phyloP scores from a whole-genome alignment of 2,113 vertebrate genomes.

The Struthio camelus region DNA sequence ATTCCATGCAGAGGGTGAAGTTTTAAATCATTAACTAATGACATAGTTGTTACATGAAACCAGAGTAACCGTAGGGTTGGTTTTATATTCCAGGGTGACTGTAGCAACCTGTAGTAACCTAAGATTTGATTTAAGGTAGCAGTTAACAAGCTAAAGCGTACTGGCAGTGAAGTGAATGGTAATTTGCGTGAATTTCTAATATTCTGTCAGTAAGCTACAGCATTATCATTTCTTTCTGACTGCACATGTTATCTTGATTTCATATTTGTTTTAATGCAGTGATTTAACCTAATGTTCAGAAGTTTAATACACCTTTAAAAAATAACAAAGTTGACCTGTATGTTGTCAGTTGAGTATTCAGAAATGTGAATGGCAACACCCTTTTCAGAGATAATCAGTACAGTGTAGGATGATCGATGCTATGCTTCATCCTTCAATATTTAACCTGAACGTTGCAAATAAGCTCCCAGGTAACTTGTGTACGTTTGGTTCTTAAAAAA shows the following conservation, averaged over 20 bases:
- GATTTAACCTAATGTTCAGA: not conserved
- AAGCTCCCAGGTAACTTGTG: not conserved
- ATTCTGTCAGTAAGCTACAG: not conserved
- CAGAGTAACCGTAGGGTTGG: conserved; percentile 4
- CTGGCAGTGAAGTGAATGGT: not conserved
- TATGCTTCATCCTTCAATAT: not conserved
- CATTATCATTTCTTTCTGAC: not conserved
- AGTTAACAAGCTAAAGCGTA: not conserved
- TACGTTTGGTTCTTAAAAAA: not conserved
- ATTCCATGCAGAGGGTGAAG: conserved; percentile 11
- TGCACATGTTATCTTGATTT: not conserved
- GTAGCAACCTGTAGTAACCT: conserved; percentile 39
- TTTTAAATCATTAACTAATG: conserved; percentile 67
- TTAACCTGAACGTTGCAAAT: not conserved
- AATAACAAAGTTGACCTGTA: not conserved
- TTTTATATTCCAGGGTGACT: conserved; percentile 24
- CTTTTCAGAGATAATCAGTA: not conserved
- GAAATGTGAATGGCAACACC: conserved; percentile 10
- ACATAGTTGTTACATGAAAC: conserved; percentile 56
- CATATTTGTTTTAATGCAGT: not conserved
- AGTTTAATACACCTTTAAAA: not conserved
- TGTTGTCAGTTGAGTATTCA: conserved; percentile 25
- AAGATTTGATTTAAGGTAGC: conserved; percentile 16
- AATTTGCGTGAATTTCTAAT: not conserved
- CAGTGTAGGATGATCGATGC: not conserved